Evolutionary conservation across 1,140 invertebrate species (phyloP).

Genomic region (Rhysida immarginata): DNA sequence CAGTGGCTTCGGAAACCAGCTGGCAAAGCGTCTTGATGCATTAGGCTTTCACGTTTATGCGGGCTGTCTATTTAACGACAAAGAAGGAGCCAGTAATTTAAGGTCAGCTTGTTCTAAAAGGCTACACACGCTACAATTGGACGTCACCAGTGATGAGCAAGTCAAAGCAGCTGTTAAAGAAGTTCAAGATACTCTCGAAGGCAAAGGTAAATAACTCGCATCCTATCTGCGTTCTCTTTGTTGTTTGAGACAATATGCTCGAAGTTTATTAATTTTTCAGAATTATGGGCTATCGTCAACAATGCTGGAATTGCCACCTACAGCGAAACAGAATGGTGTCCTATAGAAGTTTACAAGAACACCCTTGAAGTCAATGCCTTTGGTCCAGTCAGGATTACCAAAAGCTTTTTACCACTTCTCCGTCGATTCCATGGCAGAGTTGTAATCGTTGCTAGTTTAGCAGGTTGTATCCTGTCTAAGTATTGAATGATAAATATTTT

Average conservation of each 20-base stretch:
- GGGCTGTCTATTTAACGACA: constrained; percentile 43
- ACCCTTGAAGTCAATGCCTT: constrained; percentile 13
- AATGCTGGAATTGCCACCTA: constrained; percentile 14
- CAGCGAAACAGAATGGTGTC: constrained; percentile 5
- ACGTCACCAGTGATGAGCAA: constrained; percentile 46
- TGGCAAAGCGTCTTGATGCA: constrained; percentile 28
- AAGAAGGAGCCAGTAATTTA: constrained; percentile 29
- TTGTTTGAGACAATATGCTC: no score
- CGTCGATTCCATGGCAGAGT: constrained; percentile 25
- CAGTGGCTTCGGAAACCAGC: constrained; percentile 26
- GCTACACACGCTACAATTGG: constrained; percentile 38
- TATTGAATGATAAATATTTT: no score
- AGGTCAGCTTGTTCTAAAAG: constrained; percentile 21
- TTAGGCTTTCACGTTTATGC: constrained; percentile 39
- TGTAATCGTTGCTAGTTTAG: constrained; percentile 28
- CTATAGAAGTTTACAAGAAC: constrained; percentile 11
- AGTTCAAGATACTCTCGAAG: constrained; percentile 12
- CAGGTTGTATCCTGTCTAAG: no score
- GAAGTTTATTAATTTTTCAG: no score
- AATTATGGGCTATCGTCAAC: constrained; percentile 15
- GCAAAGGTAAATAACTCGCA: constrained; percentile 14
- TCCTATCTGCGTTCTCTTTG: no score
- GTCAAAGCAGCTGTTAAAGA: constrained; percentile 27
- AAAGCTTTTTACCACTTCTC: constrained; percentile 12
- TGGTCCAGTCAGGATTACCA: constrained; percentile 12